phyloP scores from a whole-genome alignment of 2,797 vertebrate genomes.

The Neosilurus hyrtlii region DNA sequence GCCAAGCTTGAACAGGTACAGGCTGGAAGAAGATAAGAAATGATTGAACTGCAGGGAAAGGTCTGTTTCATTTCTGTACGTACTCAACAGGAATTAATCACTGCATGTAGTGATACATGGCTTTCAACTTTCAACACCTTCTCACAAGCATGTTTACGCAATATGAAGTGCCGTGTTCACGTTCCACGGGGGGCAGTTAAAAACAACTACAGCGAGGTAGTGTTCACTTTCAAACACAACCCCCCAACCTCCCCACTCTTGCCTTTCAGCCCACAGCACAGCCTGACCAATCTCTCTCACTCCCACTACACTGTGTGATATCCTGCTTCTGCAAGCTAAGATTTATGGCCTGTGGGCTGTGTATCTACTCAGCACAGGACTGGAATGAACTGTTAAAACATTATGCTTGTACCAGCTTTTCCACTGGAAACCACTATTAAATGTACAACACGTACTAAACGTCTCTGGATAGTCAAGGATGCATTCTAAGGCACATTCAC shows the following conservation, averaged over 20 bases:
- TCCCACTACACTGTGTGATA: conserved; percentile 32
- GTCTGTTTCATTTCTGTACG: background rate
- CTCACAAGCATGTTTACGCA: conserved; percentile 29
- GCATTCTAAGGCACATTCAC: background rate
- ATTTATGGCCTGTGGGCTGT: conserved; percentile 54
- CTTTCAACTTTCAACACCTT: conserved; percentile 29
- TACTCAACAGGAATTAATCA: conserved; percentile 15
- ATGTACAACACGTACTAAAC: background rate
- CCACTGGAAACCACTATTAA: conserved; percentile 11
- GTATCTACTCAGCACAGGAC: conserved; percentile 49
- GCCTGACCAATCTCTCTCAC: background rate
- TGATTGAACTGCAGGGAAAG: background rate
- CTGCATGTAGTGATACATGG: conserved; percentile 19
- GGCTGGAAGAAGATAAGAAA: conserved; percentile 66
- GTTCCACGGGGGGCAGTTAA: conserved; percentile 18
- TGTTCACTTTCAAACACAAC: background rate
- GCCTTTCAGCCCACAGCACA: background rate
- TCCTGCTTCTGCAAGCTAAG: conserved; percentile 49
- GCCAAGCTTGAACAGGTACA: conserved; percentile 97
- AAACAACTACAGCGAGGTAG: conserved; percentile 11
- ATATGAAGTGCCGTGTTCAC: background rate
- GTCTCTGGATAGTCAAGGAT: conserved; percentile 20
- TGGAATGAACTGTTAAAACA: conserved; percentile 53
- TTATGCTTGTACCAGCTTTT: conserved; percentile 12
- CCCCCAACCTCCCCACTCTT: background rate